phyloP scores from a whole-genome alignment of 2,113 vertebrate genomes.

The Talpa occidentalis region DNA sequence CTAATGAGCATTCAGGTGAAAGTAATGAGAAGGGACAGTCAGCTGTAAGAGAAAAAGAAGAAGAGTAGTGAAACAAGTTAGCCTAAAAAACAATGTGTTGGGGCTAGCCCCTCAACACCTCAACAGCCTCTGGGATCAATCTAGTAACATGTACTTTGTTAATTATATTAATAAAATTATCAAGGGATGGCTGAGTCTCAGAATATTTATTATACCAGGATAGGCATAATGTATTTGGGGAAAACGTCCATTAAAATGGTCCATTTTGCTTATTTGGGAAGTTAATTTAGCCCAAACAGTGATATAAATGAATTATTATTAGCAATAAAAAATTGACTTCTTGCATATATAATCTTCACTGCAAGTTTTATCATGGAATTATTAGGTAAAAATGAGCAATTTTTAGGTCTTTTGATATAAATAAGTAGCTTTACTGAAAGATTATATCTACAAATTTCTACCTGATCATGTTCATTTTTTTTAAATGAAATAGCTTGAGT shows the following conservation, averaged over 20 bases:
- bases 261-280: conserved; percentile 27
- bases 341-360: neutral
- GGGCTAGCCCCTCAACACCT: neutral
- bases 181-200: neutral
- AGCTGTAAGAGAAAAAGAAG: neutral
- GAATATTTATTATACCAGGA: neutral
- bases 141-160: neutral
- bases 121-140: neutral
- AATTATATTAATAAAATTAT: neutral
- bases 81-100: neutral
- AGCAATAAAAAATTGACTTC: neutral
- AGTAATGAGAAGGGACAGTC: neutral
- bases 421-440: neutral
- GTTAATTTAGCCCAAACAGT: neutral
- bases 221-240: neutral
- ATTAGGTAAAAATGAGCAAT: neutral
- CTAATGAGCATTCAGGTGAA: neutral
- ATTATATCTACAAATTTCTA: neutral
- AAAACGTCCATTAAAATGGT: neutral
- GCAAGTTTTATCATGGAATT: neutral
- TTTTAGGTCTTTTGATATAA: conserved; percentile 23
- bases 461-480: neutral
- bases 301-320: neutral
- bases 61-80: neutral
- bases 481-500: neutral